These are phyloP conservation scores for Rutilus rutilus DNA, from an alignment of 2,113 vertebrate species.

Conservation along the genomic window DNA sequence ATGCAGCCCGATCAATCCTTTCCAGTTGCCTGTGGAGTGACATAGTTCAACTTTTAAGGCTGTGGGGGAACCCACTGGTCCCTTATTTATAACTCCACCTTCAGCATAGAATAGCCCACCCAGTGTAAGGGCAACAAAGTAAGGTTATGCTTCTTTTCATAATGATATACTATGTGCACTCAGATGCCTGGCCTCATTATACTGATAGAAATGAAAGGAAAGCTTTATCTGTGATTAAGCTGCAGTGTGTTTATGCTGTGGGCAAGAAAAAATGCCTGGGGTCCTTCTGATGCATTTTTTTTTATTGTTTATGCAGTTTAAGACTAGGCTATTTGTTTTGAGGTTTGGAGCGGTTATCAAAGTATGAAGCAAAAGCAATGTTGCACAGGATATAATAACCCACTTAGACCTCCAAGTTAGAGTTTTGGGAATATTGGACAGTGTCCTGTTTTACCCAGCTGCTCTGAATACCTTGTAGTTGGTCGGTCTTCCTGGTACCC, in stretches of 20 bases:
- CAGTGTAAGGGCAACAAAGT: conserved; percentile 16
- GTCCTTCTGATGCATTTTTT: not conserved
- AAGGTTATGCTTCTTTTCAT: not conserved
- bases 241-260: not conserved
- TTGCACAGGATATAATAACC: conserved; percentile 19
- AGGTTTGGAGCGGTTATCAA: not conserved
- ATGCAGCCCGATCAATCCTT: not conserved
- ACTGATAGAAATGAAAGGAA: conserved; percentile 1
- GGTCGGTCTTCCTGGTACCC: conserved; percentile 1
- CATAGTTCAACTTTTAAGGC: not conserved
- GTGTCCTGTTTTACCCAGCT: conserved; percentile 15
- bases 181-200: not conserved
- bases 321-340: conserved; percentile 1
- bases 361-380: not conserved
- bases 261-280: not conserved
- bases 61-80: not conserved
- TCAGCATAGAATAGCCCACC: not conserved
- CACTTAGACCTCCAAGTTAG: not conserved
- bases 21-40: not conserved
- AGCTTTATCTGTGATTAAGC: conserved; percentile 4
- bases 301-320: not conserved
- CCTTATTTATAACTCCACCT: conserved; percentile 10
- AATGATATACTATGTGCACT: not conserved
- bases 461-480: not conserved
- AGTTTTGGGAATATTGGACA: not conserved